Evolutionary conservation across 1,140 invertebrate genomes (phyloP), one percentile per base, ranked within the genome.

Genomic region (Ceratitis capitata): DNA sequence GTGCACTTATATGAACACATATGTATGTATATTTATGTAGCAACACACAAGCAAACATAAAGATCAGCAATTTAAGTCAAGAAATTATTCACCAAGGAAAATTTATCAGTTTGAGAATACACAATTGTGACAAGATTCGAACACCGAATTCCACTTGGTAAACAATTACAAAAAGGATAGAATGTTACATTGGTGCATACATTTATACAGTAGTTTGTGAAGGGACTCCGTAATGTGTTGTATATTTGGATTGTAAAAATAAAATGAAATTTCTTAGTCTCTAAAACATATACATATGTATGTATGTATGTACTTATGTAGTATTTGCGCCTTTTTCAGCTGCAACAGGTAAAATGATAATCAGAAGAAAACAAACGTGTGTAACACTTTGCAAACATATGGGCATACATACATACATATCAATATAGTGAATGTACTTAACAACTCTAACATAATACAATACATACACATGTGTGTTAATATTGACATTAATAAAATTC

Each of bases 401-500:
- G n/a, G 3, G 19, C 53, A 23, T 23, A 56, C 19, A 61, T 61
- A 2, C 14, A 29, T 32, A 61, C 0, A 29, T 14, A 32, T 16
- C 26, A 7, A 9, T 9, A 49, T 14, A 49, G 47, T 49, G 47
- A 14, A 14, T 49, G 14, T 49, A 49, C 14, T 49, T 49, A 49
- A 14, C n/a, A n/a, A n/a, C n/a, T n/a, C n/a, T n/a, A n/a, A n/a
- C n/a, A n/a, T n/a, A n/a, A n/a, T 9, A 14, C 47, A 9, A 14
- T 49, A 49, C 10, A 16, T 61, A 16, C n/a, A 7, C n/a, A 35
- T 69, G 19, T 56, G 0, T 35, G 61, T 32, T 69, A 35, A 69
- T 69, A 78, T 78, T 78, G 10, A 78, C 69, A 42, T 26, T 26
- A 78, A 45, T 78, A 26, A 78, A 78, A 78, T 78, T 78, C 69